phyloP scores from a whole-genome alignment of 2,797 vertebrate species.

The Australoheros facetus region DNA sequence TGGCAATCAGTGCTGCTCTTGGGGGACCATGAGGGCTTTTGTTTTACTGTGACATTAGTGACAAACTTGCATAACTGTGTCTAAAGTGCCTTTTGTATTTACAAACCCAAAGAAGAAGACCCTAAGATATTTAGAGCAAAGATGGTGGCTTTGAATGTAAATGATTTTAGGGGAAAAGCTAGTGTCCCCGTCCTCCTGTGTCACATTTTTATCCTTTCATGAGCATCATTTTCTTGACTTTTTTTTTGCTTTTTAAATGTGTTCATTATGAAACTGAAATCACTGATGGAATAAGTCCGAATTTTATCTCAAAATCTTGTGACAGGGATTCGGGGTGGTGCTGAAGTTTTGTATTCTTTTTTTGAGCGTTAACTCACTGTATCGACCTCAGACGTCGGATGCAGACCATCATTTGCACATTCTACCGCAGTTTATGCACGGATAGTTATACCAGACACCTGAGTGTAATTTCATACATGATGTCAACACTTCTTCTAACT shows the following conservation, averaged over 20 bases:
- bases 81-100: conserved; percentile 14
- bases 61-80: conserved; percentile 10
- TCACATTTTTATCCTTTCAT: neutral
- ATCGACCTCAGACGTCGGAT: neutral
- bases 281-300: neutral
- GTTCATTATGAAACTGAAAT: neutral
- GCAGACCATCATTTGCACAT: neutral
- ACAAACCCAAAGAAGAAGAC: neutral
- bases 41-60: conserved; percentile 2
- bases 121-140: neutral
- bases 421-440: neutral
- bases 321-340: neutral
- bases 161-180: neutral
- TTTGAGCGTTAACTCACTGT: neutral
- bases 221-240: neutral
- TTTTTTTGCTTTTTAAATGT: neutral
- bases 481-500: neutral
- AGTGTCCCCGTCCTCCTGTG: neutral
- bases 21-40: neutral
- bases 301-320: neutral
- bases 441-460: neutral
- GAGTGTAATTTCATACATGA: conserved; percentile 20
- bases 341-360: neutral
- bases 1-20: neutral
- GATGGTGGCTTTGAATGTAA: neutral